Base-by-base conservation (phyloP, 1,140 invertebrate species). In the Episyrphus balteatus region DNA sequence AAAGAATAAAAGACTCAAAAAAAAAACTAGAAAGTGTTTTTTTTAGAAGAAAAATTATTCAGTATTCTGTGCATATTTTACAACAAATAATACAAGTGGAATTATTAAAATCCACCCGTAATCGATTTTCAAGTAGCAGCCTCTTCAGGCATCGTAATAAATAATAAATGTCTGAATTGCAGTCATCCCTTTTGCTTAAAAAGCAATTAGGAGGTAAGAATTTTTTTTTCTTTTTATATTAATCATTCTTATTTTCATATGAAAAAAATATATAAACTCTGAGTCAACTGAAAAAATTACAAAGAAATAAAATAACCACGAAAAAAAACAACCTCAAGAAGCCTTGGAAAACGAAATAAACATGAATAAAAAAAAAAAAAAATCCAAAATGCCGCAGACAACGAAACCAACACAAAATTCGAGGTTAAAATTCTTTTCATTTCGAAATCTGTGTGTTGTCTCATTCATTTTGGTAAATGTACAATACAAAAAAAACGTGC, bases 121-220 rank as follows among this genome's bases (percentile, higher is more conserved):
- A 26, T 26, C 21, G 21, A 26, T 14, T 38, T 7, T 14, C 17
- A n/a, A 14, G 36, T 38, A 38, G 36, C n/a, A 38, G 36, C 36
- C n/a, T 14, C 36, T 14, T 11, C 17, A 7, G 17, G n/a, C n/a
- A n/a, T 34, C n/a, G 36, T 17, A 38, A 14, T 42, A 26, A 19
- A 42, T n/a, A 42, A 13, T 59, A 55, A 50, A 90, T 90, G 88
- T 89, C 88, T 82, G 86, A 90, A 78, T 83, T 86, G 80, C 89
- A 92, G 82, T 92, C 89, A 69, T 84, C 88, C 72, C 83, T 93
- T 74, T 76, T 93, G 76, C 79, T 94, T 75, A 83, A 87, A 76
- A 93, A 92, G 82, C 91, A 94, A 79, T 78, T 94, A 75, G 86
- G 88, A 83, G 90, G 90, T 92, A 81, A 72, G 70, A 26, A 5